Percentiles rank a stretch among this genome's conserved stretches.
Evolutionary conservation across 2,888 invertebrate genomes (phyloP).

Genomic region (Coremacera marginata): DNA sequence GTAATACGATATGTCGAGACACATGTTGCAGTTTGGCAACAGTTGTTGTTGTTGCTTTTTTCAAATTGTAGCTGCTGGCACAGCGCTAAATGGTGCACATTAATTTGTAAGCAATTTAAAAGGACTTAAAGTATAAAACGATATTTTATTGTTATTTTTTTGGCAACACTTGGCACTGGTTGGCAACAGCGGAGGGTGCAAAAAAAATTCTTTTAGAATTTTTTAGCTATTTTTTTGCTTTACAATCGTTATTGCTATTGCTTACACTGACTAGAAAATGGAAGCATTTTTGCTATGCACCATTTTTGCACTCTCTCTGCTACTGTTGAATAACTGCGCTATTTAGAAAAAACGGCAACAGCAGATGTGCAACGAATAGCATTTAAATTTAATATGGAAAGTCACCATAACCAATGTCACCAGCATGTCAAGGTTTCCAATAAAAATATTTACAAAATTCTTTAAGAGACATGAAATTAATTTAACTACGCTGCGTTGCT

Average conservation of each 20-base stretch:
- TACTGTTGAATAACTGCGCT: neutral
- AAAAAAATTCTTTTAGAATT: neutral
- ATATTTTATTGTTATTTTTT: neutral
- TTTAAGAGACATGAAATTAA: constrained; percentile 54
- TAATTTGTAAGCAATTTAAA: constrained; percentile 35
- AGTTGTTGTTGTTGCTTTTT: neutral
- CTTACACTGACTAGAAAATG: neutral
- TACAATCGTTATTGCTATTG: neutral
- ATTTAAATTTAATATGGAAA: constrained; percentile 21
- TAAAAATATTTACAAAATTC: constrained; percentile 59
- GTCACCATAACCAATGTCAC: constrained; percentile 55
- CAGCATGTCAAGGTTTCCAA: constrained; percentile 46
- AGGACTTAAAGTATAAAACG: neutral
- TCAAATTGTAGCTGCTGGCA: constrained; percentile 19
- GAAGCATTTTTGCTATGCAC: constrained; percentile 23
- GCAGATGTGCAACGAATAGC: constrained; percentile 1
- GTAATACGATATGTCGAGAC: constrained; percentile 21
- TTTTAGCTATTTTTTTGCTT: neutral
- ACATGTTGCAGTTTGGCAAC: constrained; percentile 41
- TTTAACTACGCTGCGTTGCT: constrained; percentile 53
- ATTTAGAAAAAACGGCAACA: too few relatives aligned
- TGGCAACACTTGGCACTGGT: constrained; percentile 6
- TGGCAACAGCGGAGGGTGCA: neutral
- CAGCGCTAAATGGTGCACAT: constrained; percentile 25
- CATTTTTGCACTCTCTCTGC: neutral